Conservation (phyloP, 1,140 invertebrate species). For the Chironomus tepperi region DNA sequence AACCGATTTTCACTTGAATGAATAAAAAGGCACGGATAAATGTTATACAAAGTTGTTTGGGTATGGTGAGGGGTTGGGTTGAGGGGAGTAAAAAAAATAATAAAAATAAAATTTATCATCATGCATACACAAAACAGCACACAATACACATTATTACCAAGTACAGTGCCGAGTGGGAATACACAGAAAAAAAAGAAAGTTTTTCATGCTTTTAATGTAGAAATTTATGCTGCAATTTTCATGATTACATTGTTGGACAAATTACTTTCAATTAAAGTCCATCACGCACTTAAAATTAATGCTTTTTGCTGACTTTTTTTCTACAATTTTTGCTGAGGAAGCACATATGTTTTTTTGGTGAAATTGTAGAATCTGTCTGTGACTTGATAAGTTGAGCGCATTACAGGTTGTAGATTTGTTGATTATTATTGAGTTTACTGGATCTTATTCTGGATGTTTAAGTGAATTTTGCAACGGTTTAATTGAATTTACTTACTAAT, state of each 20-base stretch:
- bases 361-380: neutral
- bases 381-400: neutral
- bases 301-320: neutral
- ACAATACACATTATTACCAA: neutral
- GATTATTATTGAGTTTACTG: too few relatives aligned
- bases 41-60: neutral
- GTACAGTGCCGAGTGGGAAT: neutral
- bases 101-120: constrained; percentile 4
- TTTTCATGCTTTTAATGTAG: neutral
- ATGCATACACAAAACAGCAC: neutral
- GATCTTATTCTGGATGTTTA: too few relatives aligned
- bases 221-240: constrained; percentile 14
- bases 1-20: neutral
- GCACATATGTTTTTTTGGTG: neutral
- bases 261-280: constrained; percentile 22
- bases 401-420: too few relatives aligned
- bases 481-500: too few relatives aligned
- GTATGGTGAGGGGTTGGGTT: neutral
- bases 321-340: neutral
- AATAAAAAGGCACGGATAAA: neutral
- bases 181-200: neutral
- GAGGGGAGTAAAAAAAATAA: neutral
- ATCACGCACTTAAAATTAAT: constrained; percentile 18
- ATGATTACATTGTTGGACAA: constrained; percentile 19
- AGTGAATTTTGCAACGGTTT: too few relatives aligned